These are phyloP conservation scores for Keiferia lycopersicella DNA, from an alignment of 2,888 invertebrate species.

Conservation along the genomic window DNA sequence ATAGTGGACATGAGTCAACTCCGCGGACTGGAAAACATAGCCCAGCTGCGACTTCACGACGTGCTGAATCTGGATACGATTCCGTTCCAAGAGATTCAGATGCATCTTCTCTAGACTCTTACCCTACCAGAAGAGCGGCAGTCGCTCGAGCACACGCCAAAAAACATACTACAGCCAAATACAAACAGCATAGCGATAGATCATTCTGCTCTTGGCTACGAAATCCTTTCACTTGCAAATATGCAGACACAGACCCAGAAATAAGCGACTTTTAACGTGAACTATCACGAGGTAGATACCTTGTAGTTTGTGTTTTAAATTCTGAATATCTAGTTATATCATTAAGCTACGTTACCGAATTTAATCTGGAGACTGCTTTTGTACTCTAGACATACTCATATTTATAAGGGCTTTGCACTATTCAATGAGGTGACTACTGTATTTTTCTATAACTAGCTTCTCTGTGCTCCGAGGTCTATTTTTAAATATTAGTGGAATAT, in stretches of 20 bases:
- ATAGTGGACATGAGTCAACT: constrained; percentile 92
- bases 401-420: constrained; percentile 73
- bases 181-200: constrained; percentile 86
- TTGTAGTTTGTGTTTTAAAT: constrained; percentile 46
- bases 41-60: constrained; percentile 87
- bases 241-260: constrained; percentile 86
- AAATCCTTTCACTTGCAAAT: constrained; percentile 89
- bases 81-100: constrained; percentile 94
- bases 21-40: constrained; percentile 91
- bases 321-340: constrained; percentile 61
- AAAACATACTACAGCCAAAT: constrained; percentile 82
- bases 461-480: constrained; percentile 53
- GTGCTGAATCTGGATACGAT: constrained; percentile 95
- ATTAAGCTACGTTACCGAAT: constrained; percentile 81
- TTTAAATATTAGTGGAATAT: constrained; percentile 36
- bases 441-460: constrained; percentile 74
- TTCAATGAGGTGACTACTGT: constrained; percentile 71
- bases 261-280: constrained; percentile 82
- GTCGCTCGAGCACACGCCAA: constrained; percentile 75
- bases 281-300: constrained; percentile 35
- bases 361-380: constrained; percentile 83
- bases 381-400: constrained; percentile 73
- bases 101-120: constrained; percentile 92
- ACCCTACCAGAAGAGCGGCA: constrained; percentile 74
- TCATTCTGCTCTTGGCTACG: constrained; percentile 88